Evolutionary conservation across 2,113 vertebrate genomes (phyloP), one percentile per base, ranked within the genome.

Genomic region (Cepphus grylle): DNA sequence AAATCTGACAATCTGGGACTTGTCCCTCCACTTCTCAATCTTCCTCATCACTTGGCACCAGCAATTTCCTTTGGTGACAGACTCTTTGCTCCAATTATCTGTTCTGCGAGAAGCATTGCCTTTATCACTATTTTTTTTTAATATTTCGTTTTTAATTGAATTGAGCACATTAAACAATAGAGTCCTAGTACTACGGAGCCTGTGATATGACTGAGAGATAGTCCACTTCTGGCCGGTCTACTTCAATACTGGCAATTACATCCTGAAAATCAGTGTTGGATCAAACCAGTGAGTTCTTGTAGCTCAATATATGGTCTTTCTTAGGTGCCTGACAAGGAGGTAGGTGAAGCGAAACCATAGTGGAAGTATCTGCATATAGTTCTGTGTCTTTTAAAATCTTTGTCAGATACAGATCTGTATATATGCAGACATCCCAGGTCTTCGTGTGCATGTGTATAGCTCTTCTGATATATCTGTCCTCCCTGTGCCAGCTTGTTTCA

Each of bases 381-480:
- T 90, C 26, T 88, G 9, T 81, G 42, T 45, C 36, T 43, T 67
- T 62, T 40, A 56, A 72, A 40, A 40, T 50, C n/a, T 83, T 90
- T 71, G 5, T 78, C 50, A 59, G 50, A 23, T 56, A 56, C 0
- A 50, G 25, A 12, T n/a, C 47, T 34, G 0, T 50, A 9, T 50
- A 32, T 36, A 47, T n/a, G 38, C 74, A 88, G 74, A 52, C 29
- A 47, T 5, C 58, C 25, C 61, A 67, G n/a, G 23, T 8, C 29
- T 56, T 63, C 74, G 17, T 38, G 38, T 15, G 8, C 5, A 6
- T 6, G 5, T 1, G 0, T 45, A 19, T 12, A 53, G 16, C 7
- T 83, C 63, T 86, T 80, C 53, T 62, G 42, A 30, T 20, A 13
- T 7, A 49, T 22, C 21, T 49, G 34, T 73, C 20, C 4, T 62